A percentile compares a stretch with the other conserved stretches of the same genome.
Evolutionary conservation across 2,888 invertebrate species (phyloP).

Genomic region (Galerucella calmariensis): DNA sequence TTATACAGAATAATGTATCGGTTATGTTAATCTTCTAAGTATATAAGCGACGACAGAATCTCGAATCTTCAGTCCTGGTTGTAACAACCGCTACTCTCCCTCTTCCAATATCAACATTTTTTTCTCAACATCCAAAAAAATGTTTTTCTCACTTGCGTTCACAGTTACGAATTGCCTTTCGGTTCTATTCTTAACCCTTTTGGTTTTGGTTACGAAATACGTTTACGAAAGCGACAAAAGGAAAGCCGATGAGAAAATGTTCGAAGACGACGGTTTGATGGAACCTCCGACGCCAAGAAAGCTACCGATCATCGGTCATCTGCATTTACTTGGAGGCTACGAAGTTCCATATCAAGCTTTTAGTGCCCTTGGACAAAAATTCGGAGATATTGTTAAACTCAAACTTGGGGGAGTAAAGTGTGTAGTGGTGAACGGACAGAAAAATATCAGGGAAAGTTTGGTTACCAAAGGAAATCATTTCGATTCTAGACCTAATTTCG

Average conservation of each 20-base stretch:
- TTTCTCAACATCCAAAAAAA: conserved; percentile 9
- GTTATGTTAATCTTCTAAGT: conserved; percentile 35
- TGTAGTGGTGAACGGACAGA: conserved; percentile 70
- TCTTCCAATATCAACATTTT: conserved; percentile 16
- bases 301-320: conserved; percentile 70
- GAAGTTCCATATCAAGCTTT: conserved; percentile 73
- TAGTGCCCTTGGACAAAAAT: conserved; percentile 65
- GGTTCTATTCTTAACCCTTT: conserved; percentile 16
- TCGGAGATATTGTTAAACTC: conserved; percentile 69
- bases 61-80: conserved; percentile 39
- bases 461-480: conserved; percentile 71
- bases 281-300: conserved; percentile 68
- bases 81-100: conserved; percentile 38
- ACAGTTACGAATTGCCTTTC: conserved; percentile 35
- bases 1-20: conserved; percentile 32
- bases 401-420: conserved; percentile 69
- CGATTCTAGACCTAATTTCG: conserved; percentile 74
- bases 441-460: conserved; percentile 70
- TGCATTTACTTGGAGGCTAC: conserved; percentile 69
- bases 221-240: conserved; percentile 25
- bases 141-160: conserved; percentile 33
- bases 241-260: not conserved
- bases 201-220: conserved; percentile 27
- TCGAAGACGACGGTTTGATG: conserved; percentile 32
- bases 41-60: conserved; percentile 18